Conservation (phyloP, 2,797 vertebrate species). For the Manis crassicaudata region DNA sequence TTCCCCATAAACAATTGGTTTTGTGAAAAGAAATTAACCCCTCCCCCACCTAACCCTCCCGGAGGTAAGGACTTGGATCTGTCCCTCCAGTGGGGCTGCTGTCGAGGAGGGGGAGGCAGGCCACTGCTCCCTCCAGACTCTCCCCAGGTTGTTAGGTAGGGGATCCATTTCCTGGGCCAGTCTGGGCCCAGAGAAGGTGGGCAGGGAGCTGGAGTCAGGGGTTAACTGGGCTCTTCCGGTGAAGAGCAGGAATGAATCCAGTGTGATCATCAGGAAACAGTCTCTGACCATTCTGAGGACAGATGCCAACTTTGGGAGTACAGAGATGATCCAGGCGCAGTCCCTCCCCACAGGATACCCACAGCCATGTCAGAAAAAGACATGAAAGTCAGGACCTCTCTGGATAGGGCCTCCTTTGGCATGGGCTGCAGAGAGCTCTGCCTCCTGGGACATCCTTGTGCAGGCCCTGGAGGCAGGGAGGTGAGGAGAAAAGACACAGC, state of each 20-base stretch:
- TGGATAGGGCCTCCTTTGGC: background rate
- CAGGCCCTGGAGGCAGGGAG: background rate
- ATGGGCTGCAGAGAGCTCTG: background rate
- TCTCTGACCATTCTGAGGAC: background rate
- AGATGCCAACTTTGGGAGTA: background rate
- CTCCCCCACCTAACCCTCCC: background rate
- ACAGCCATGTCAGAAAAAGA: background rate
- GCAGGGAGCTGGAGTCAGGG: background rate
- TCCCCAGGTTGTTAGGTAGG: background rate
- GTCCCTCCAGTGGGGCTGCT: background rate
- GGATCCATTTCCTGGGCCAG: background rate
- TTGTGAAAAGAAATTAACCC: background rate
- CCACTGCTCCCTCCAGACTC: background rate
- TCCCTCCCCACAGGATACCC: background rate
- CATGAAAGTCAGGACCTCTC: too few species aligned
- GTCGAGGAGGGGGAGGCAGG: too few species aligned
- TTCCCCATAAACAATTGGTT: background rate
- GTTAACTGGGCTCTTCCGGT: background rate
- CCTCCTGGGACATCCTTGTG: accelerated
- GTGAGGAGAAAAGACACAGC: background rate
- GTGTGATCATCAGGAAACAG: too few species aligned
- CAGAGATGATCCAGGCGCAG: too few species aligned
- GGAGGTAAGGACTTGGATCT: background rate
- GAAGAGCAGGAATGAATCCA: background rate
- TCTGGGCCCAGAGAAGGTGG: background rate